phyloP scores from a whole-genome alignment of 2,797 vertebrate genomes.

The Paramormyrops hopkinsi region DNA sequence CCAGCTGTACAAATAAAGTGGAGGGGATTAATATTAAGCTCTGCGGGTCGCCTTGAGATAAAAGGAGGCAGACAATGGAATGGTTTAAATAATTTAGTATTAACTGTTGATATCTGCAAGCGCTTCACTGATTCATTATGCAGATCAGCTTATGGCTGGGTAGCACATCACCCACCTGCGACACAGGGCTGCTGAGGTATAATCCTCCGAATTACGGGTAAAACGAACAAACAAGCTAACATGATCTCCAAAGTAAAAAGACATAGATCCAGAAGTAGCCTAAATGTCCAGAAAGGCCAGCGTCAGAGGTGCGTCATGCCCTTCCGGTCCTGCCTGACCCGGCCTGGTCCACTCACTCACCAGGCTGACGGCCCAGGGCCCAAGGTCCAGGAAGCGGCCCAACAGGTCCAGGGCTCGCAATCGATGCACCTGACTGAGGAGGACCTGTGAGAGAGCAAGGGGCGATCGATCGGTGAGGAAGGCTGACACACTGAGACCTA shows the following conservation, averaged over 20 bases:
- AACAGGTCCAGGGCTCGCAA: slow-evolving; percentile 86
- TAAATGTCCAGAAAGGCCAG: neutral
- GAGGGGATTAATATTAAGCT: neutral
- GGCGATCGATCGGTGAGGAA: slow-evolving; percentile 13
- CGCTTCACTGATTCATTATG: neutral
- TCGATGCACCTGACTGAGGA: slow-evolving; percentile 93
- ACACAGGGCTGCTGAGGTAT: neutral
- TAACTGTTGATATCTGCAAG: neutral
- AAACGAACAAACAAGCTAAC: no score
- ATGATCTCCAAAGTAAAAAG: neutral
- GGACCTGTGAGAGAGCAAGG: slow-evolving; percentile 70
- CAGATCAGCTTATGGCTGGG: neutral
- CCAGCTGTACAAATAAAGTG: neutral
- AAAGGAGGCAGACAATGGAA: neutral
- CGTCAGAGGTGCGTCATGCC: neutral
- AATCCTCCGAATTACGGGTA: neutral
- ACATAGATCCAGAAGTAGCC: neutral
- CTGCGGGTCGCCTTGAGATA: neutral
- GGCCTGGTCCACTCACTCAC: slow-evolving; percentile 50
- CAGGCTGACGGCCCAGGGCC: slow-evolving; percentile 96
- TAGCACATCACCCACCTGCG: neutral
- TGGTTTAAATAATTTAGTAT: neutral
- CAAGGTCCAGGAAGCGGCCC: slow-evolving; percentile 90
- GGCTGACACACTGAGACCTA: neutral
- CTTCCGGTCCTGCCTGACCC: neutral